Evolutionary conservation across 2,888 invertebrate genomes (phyloP).

Genomic region (Amphipoea oculea): DNA sequence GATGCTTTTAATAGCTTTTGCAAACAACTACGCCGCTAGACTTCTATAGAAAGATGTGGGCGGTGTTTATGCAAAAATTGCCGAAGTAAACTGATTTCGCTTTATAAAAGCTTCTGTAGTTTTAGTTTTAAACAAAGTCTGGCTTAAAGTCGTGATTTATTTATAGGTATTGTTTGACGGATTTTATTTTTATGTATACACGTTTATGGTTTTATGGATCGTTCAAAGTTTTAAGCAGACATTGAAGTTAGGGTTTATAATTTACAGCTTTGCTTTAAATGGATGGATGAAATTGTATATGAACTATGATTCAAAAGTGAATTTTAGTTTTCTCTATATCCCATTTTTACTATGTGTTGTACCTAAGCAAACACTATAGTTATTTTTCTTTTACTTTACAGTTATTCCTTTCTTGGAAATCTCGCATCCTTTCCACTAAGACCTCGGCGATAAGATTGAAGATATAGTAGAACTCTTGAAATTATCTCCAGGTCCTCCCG

Average conservation of each 20-base stretch:
- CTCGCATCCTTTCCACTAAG: conserved; percentile 14
- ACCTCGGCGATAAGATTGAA: conserved; percentile 25
- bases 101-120: conserved; percentile 21
- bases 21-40: conserved; percentile 36
- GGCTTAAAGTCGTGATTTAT: conserved; percentile 41
- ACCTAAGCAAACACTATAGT: background rate
- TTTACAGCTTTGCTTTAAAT: conserved; percentile 13
- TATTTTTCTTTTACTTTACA: conserved; percentile 38
- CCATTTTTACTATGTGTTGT: background rate
- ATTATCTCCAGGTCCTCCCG: conserved; percentile 7
- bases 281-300: background rate
- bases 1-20: conserved; percentile 51
- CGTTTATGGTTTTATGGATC: conserved; percentile 35
- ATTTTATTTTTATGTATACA: conserved; percentile 20
- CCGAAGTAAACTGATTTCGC: conserved; percentile 25
- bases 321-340: background rate
- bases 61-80: conserved; percentile 38
- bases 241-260: conserved; percentile 22
- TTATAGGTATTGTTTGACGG: conserved; percentile 30
- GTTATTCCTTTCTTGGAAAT: conserved; percentile 20
- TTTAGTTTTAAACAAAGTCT: conserved; percentile 20
- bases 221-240: conserved; percentile 25
- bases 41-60: conserved; percentile 36
- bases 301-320: background rate
- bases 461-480: conserved; percentile 28